Base-by-base conservation (phyloP, 2,888 invertebrate species). In the Melolontha melolontha region DNA sequence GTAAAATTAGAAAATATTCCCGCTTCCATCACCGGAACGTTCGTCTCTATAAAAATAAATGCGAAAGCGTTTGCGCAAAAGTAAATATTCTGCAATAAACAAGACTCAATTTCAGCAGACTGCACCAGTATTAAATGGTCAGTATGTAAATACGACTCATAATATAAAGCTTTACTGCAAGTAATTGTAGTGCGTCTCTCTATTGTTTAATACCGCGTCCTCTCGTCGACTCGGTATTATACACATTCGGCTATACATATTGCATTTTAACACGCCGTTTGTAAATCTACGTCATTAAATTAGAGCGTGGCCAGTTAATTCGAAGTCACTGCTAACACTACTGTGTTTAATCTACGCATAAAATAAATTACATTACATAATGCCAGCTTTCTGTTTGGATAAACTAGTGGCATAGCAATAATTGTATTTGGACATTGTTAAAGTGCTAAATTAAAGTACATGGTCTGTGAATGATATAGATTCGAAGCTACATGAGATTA, bases 291-390 rank as follows among this genome's bases (percentile, higher is more conserved):
- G 42, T 62, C 66, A 51, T 67, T 67, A 67, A 67, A 67, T 67
- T 67, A 67, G 42, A 51, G 51, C 52, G 51, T 51, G 51, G 66
- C 66, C 66, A 29, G 66, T 67, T 67, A 67, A 67, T 62, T 67
- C 62, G 62, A 59, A 51, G 59, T 62, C 66, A 62, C 51, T 62
- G 59, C 59, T 47, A 62, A 34, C 47, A 29, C 12, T 12, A 17
- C 59, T 47, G 34, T 44, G 47, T 49, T 62, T 62, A 62, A 62
- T 62, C 47, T 47, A 39, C 39, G 42, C 59, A 34, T 47, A 47
- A 62, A 62, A 62, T 62, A 62, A 62, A 47, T 62, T 47, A n/a
- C 44, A 11, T 47, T 62, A 7, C 47, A 62, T 47, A 62, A 62
- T 47, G 59, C n/a, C 12, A 49, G 39, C 39, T 47, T 16, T 47